phyloP scores from a whole-genome alignment of 2,888 invertebrate genomes.

The Drosophila macrospina region DNA sequence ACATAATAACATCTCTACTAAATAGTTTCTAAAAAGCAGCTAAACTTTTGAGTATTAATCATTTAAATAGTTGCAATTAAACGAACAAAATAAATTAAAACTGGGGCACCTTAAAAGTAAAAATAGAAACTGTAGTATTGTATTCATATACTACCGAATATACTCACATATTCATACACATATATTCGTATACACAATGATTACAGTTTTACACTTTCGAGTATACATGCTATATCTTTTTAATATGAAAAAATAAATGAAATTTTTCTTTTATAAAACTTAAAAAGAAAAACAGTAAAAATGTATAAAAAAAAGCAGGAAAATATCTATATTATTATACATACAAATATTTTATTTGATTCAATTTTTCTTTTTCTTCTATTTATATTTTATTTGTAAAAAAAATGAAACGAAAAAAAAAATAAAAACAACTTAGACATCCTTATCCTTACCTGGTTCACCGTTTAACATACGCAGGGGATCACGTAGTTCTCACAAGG shows the following conservation, averaged over 20 bases:
- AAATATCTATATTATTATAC: slow-evolving; percentile 44
- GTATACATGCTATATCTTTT: slow-evolving; percentile 32
- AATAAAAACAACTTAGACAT: slow-evolving; percentile 89
- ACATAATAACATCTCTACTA: slow-evolving; percentile 27
- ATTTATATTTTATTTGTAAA: slow-evolving; percentile 69
- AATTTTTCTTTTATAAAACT: slow-evolving; percentile 31
- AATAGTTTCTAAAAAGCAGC: slow-evolving; percentile 14
- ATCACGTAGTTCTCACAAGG: slow-evolving; percentile 94
- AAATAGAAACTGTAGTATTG: slow-evolving; percentile 10
- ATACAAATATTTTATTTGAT: slow-evolving; percentile 76
- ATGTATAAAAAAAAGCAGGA: slow-evolving; percentile 21
- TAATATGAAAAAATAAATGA: slow-evolving; percentile 10
- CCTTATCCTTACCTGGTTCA: slow-evolving; percentile 98
- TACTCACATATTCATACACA: slow-evolving; percentile 25
- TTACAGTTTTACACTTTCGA: slow-evolving; percentile 26
- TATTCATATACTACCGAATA: slow-evolving; percentile 13
- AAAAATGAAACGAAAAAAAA: slow-evolving; percentile 47
- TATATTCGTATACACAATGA: slow-evolving; percentile 22
- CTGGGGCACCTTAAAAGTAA: slow-evolving; percentile 22
- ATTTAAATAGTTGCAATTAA: slow-evolving; percentile 8
- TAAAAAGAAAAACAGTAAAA: slow-evolving; percentile 27
- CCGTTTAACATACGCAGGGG: slow-evolving; percentile 97
- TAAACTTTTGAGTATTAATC: slow-evolving; percentile 8
- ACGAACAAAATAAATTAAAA: background rate
- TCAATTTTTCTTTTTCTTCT: slow-evolving; percentile 77